phyloP scores from a whole-genome alignment of 1,140 invertebrate species.

The Lucilia sericata region DNA sequence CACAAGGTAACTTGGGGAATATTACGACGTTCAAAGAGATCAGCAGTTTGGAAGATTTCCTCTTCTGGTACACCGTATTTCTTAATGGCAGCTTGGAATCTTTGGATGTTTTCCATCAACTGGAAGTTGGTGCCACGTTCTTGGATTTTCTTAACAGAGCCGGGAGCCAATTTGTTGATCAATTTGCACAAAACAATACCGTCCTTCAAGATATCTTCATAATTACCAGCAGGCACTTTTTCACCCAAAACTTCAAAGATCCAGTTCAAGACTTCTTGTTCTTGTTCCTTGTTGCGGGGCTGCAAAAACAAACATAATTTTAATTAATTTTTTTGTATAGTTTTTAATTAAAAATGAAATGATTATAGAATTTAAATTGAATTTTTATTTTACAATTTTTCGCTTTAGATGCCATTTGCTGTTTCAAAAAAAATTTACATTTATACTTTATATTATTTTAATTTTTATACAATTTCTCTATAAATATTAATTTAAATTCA shows the following conservation, averaged over 20 bases:
- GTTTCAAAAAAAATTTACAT: neutral
- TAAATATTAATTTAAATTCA: neutral
- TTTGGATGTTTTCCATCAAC: constrained; percentile 98
- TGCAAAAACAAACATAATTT: constrained; percentile 59
- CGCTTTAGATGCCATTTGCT: neutral
- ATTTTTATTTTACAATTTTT: too few species aligned
- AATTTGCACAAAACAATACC: constrained; percentile 94
- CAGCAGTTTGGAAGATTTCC: constrained; percentile 99
- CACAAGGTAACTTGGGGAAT: constrained; percentile 95
- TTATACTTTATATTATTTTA: neutral
- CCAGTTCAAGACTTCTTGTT: constrained; percentile 92
- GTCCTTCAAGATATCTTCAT: constrained; percentile 93
- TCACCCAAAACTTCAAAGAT: constrained; percentile 90
- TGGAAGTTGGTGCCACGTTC: constrained; percentile 96
- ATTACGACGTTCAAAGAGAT: constrained; percentile 96
- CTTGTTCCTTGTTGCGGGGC: constrained; percentile 91
- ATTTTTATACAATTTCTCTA: neutral
- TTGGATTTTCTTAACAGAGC: constrained; percentile 97
- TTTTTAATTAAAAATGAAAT: too few species aligned
- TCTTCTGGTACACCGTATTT: constrained; percentile 95
- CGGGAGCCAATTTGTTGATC: constrained; percentile 93
- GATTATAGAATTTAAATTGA: too few species aligned
- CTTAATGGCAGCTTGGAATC: constrained; percentile 93
- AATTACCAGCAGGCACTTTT: constrained; percentile 83
- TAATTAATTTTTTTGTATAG: too few species aligned